A percentile compares a stretch with the other conserved stretches of the same genome.
phyloP scores from a whole-genome alignment of 1,140 invertebrate genomes.

The Drosophila azteca region DNA sequence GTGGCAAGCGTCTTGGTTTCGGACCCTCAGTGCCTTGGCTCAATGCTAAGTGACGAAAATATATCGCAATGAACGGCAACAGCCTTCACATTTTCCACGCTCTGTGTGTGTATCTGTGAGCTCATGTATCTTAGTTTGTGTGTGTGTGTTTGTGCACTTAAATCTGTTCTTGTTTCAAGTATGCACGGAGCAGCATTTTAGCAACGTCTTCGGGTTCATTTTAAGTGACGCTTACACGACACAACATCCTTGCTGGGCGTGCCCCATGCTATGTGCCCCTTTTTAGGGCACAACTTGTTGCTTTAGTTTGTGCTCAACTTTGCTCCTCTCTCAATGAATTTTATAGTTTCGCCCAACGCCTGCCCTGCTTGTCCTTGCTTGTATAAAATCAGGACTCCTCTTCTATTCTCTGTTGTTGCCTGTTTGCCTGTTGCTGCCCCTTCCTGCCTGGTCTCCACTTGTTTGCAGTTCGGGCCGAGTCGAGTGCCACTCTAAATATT shows the following conservation, averaged over 20 bases:
- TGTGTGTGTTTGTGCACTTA: constrained; percentile 57
- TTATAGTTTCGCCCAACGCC: constrained; percentile 69
- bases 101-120: no score
- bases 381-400: constrained; percentile 38
- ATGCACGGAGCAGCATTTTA: constrained; percentile 64
- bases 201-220: constrained; percentile 59
- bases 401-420: constrained; percentile 13
- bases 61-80: constrained; percentile 52
- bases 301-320: constrained; percentile 68
- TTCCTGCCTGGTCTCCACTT: not conserved
- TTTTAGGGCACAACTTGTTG: constrained; percentile 65
- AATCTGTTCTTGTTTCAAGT: constrained; percentile 76
- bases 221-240: constrained; percentile 77
- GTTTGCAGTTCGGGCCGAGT: constrained; percentile 44
- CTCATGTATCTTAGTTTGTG: not conserved
- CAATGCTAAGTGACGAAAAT: constrained; percentile 70
- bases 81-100: constrained; percentile 35
- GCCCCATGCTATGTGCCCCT: not conserved
- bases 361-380: constrained; percentile 36
- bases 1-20: constrained; percentile 9
- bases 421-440: constrained; percentile 36
- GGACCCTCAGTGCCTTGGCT: constrained; percentile 20
- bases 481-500: constrained; percentile 57
- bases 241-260: constrained; percentile 44
- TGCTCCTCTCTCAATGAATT: constrained; percentile 76